Percentiles rank a stretch among this genome's conserved stretches.
phyloP scores from a whole-genome alignment of 2,113 vertebrate species.

The Periophthalmodon schlosseri region DNA sequence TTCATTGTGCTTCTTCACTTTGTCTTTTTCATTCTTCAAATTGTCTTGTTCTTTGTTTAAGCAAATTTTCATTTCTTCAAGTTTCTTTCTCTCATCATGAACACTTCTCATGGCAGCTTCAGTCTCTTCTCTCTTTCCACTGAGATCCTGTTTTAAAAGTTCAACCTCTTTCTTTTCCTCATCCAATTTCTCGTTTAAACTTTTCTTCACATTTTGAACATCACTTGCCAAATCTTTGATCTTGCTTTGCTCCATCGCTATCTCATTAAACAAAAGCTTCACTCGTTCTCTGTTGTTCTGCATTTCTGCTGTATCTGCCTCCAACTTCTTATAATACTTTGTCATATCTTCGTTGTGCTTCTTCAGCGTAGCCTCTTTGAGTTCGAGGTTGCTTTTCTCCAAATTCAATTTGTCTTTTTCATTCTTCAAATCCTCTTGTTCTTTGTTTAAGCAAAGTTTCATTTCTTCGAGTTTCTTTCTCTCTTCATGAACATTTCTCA shows the following conservation, averaged over 20 bases:
- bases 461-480: constrained; percentile 23
- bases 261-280: background rate
- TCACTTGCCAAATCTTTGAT: background rate
- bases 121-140: constrained; percentile 13
- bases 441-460: background rate
- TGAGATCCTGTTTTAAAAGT: constrained; percentile 1
- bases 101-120: constrained; percentile 8
- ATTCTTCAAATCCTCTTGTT: background rate
- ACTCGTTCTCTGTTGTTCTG: background rate
- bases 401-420: background rate
- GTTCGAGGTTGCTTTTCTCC: background rate
- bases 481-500: constrained; percentile 11
- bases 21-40: background rate
- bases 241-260: background rate
- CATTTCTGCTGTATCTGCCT: background rate
- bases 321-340: background rate
- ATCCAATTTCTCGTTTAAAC: background rate
- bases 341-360: background rate
- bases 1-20: background rate
- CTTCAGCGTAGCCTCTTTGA: background rate
- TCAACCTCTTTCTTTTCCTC: constrained; percentile 27
- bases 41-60: constrained; percentile 1
- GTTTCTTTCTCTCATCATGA: constrained; percentile 14
- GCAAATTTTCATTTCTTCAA: constrained; percentile 12
- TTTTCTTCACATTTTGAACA: background rate